Evolutionary conservation across 2,113 vertebrate genomes (phyloP).

Genomic region (Muntiacus reevesi): DNA sequence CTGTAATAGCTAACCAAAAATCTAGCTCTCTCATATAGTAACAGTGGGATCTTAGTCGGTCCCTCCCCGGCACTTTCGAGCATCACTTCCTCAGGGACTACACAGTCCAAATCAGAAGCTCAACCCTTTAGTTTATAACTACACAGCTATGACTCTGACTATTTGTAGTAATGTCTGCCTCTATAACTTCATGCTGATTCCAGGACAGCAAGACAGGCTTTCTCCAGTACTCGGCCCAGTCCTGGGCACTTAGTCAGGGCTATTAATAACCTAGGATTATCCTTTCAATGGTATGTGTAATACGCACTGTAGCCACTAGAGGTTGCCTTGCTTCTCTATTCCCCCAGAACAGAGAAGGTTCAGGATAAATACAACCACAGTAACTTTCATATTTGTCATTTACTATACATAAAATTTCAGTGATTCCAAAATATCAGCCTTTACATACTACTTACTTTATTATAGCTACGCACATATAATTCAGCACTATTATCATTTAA

Average conservation of each 20-base stretch:
- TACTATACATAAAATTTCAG: not conserved
- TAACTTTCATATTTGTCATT: not conserved
- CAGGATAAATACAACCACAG: not conserved
- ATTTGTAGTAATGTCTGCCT: not conserved
- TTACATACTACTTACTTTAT: not conserved
- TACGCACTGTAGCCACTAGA: constrained; percentile 13
- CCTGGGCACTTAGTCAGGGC: not conserved
- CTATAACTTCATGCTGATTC: not conserved
- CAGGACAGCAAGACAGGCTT: not conserved
- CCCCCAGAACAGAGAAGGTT: not conserved
- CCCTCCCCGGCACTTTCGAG: not conserved
- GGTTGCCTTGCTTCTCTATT: constrained; percentile 27
- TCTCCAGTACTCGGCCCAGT: not conserved
- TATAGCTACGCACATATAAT: not conserved
- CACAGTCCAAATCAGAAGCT: not conserved
- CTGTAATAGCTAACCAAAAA: not conserved
- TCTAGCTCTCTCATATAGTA: not conserved
- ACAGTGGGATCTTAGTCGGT: not conserved
- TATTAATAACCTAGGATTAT: not conserved
- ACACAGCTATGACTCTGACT: not conserved
- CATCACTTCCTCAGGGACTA: not conserved
- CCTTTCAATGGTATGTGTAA: not conserved
- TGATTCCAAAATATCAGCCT: not conserved
- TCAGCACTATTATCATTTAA: not conserved
- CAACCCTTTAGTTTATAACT: not conserved